Evolutionary conservation across 2,113 vertebrate species (phyloP).

Genomic region (Lepus americanus): DNA sequence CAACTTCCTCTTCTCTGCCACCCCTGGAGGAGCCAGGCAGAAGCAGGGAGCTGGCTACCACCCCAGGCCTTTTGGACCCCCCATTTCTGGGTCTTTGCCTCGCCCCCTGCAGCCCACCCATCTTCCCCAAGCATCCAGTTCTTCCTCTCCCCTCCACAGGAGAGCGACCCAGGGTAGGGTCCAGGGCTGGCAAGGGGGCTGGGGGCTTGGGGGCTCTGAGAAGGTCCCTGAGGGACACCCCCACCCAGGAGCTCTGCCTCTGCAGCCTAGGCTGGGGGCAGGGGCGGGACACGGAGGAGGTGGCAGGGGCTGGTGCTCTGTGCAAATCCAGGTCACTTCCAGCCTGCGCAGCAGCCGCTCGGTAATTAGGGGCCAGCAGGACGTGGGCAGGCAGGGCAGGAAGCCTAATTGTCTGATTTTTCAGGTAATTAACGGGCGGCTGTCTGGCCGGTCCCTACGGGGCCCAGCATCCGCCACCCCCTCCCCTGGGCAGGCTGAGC

Average conservation of each 20-base stretch:
- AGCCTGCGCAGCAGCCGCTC: slow-evolving; percentile 65
- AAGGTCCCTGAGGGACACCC: neutral
- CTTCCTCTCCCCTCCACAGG: neutral
- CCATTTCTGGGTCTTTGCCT: neutral
- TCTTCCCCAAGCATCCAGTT: neutral
- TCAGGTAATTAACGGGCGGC: slow-evolving; percentile 84
- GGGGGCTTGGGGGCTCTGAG: neutral
- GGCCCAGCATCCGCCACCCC: slow-evolving; percentile 69
- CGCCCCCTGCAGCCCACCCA: neutral
- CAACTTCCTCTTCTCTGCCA: neutral
- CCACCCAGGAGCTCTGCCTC: neutral
- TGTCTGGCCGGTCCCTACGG: slow-evolving; percentile 77
- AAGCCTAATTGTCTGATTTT: slow-evolving; percentile 83
- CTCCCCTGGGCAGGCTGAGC: slow-evolving; percentile 77
- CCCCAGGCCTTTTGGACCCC: neutral
- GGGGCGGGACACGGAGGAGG: neutral
- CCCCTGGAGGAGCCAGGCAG: neutral
- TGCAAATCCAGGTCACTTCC: slow-evolving; percentile 79
- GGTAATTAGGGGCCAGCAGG: slow-evolving; percentile 80
- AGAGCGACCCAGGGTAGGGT: neutral
- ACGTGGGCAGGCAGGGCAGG: slow-evolving; percentile 63
- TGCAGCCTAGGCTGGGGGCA: neutral
- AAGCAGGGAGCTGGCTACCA: neutral
- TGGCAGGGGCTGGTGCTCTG: neutral
- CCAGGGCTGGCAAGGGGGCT: neutral